Evolutionary conservation across 2,888 invertebrate genomes (phyloP).

Genomic region (Alsophila aescularia): DNA sequence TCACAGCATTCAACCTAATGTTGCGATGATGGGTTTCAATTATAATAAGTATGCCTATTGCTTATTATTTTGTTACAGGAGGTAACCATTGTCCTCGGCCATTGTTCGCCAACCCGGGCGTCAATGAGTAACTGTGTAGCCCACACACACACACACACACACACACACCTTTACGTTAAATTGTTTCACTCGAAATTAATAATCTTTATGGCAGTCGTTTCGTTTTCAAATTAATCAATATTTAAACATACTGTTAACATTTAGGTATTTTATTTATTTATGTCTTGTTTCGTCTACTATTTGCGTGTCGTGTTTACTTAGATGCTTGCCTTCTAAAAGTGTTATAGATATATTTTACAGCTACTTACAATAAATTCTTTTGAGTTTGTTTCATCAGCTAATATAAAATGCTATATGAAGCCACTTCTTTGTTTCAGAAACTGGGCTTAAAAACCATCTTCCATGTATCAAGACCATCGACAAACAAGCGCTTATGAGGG

Average conservation of each 20-base stretch:
- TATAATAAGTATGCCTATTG: conserved; percentile 45
- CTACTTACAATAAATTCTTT: too few species aligned
- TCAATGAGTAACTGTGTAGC: conserved; percentile 45
- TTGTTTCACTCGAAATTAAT: conserved; percentile 10
- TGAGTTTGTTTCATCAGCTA: too few species aligned
- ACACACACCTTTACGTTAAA: conserved; percentile 16
- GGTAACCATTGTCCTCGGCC: conserved; percentile 58
- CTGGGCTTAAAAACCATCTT: conserved; percentile 47
- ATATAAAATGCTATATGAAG: too few species aligned
- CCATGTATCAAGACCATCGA: conserved; percentile 69
- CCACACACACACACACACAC: conserved; percentile 12
- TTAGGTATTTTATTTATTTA: too few species aligned
- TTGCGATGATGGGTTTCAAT: conserved; percentile 24
- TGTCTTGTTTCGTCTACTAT: too few species aligned
- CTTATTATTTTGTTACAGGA: conserved; percentile 58
- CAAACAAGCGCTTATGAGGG: conserved; percentile 56
- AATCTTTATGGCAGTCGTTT: background rate
- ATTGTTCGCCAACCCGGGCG: conserved; percentile 54
- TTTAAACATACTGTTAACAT: too few species aligned
- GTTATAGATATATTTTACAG: too few species aligned
- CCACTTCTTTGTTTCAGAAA: conserved; percentile 58
- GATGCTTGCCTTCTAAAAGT: too few species aligned
- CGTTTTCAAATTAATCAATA: too few species aligned
- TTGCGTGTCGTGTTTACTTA: too few species aligned
- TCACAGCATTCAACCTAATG: background rate